Conservation (phyloP, 2,888 invertebrate species). For the Parascotia fuliginaria region DNA sequence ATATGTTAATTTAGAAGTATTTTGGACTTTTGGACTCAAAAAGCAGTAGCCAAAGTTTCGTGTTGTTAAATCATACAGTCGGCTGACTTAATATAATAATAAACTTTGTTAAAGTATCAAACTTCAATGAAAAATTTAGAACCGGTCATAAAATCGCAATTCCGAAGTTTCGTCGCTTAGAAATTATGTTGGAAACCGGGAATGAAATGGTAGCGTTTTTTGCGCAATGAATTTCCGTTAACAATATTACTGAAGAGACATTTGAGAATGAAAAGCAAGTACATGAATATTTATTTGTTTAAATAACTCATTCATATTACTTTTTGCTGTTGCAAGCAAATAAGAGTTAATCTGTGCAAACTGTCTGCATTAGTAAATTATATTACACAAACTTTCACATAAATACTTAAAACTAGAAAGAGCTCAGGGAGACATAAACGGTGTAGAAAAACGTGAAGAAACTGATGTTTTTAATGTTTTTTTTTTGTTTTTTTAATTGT, state of each 20-base stretch:
- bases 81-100: slow-evolving; percentile 43
- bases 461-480: too few relatives aligned
- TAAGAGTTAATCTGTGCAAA: neutral
- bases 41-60: slow-evolving; percentile 15
- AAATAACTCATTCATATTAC: neutral
- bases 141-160: slow-evolving; percentile 45
- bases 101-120: slow-evolving; percentile 47
- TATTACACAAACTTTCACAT: too few relatives aligned
- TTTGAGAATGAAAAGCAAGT: too few relatives aligned
- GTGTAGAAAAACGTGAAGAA: too few relatives aligned
- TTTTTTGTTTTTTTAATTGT: too few relatives aligned
- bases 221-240: slow-evolving; percentile 33
- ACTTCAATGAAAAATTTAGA: slow-evolving; percentile 53
- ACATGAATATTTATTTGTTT: neutral
- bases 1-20: slow-evolving; percentile 21
- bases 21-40: slow-evolving; percentile 6
- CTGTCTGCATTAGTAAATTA: neutral
- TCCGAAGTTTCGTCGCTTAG: slow-evolving; percentile 41
- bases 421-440: too few relatives aligned
- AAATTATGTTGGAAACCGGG: slow-evolving; percentile 41
- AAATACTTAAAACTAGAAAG: too few relatives aligned
- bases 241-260: slow-evolving; percentile 16
- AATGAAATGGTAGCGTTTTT: slow-evolving; percentile 39
- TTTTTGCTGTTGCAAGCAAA: neutral
- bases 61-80: slow-evolving; percentile 41